Evolutionary conservation across 2,888 invertebrate species (phyloP), one percentile per base, ranked within the genome.

Genomic region (Drosophila putrida): DNA sequence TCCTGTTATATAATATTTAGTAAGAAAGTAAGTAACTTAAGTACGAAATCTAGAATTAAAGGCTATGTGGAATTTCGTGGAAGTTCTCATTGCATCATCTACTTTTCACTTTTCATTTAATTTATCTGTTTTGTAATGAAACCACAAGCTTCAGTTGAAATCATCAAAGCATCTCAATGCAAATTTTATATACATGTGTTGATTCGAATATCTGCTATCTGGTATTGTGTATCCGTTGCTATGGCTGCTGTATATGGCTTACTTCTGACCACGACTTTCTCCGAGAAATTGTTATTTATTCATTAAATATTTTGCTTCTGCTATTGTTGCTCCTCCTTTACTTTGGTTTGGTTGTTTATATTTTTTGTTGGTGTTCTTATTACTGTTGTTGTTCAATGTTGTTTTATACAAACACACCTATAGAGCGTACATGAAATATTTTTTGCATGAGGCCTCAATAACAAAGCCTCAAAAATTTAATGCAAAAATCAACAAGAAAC

Each of bases 281-380:
- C 83, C 86, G 77, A 77, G 81, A 83, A 74, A 83, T 83, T 79
- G 84, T 81, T 84, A 84, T 84, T 84, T 84, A 84, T 84, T 84
- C 84, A 84, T 86, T 83, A 83, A 83, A 84, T 81, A 20, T 84
- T 84, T 86, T 83, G 81, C 83, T 71, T 76, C 80, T 83, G 78
- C 71, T 75, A 76, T 76, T 76, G 81, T 65, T 78, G 82, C 62
- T 78, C 65, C 68, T 76, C 72, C 68, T 72, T 75, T 75, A 54
- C 53, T 58, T 38, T 28, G 63, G 28, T 33, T 49, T 38, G 13
- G n/a, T 59, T 73, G 73, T 71, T 76, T 66, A 75, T 78, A 65
- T 72, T 67, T 73, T 71, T 74, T 71, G 68, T 72, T 46, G 49
- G 63, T 74, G 55, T 49, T 67, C 25, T 6, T 57, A 58, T 38